These are phyloP conservation scores for Hoplias malabaricus DNA, from an alignment of 2,113 vertebrate species.

Conservation along the genomic window DNA sequence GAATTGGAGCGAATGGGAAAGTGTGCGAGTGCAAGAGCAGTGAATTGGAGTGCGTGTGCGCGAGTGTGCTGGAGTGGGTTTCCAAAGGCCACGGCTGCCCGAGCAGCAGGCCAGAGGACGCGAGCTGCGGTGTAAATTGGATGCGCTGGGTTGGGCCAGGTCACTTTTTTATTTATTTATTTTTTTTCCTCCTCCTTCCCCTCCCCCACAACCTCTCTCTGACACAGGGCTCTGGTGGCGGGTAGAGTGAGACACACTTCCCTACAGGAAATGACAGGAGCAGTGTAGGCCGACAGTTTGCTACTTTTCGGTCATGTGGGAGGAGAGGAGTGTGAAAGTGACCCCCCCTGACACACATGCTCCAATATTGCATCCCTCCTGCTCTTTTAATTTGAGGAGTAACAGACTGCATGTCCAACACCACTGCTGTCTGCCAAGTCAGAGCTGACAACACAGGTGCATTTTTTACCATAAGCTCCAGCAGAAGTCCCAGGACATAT, in stretches of 20 bases:
- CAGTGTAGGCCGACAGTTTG: conserved; percentile 56
- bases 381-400: conserved; percentile 68
- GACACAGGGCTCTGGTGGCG: conserved; percentile 56
- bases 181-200: conserved; percentile 40
- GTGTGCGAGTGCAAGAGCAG: background rate
- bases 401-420: conserved; percentile 21
- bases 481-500: background rate
- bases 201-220: too few relatives aligned
- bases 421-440: conserved; percentile 4
- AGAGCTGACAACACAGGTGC: conserved; percentile 10
- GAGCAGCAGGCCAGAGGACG: conserved; percentile 10
- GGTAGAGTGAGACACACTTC: conserved; percentile 55
- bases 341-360: conserved; percentile 43
- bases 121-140: conserved; percentile 61
- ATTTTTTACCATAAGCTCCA: background rate
- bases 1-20: conserved; percentile 4
- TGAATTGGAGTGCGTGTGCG: conserved; percentile 3
- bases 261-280: conserved; percentile 64
- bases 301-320: conserved; percentile 35
- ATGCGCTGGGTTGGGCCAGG: conserved; percentile 57
- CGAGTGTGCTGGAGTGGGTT: conserved; percentile 47
- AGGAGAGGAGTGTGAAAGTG: conserved; percentile 38
- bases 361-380: conserved; percentile 67
- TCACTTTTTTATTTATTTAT: background rate
- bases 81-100: conserved; percentile 27